phyloP scores from a whole-genome alignment of 1,140 invertebrate species.

The Arion vulgaris region DNA sequence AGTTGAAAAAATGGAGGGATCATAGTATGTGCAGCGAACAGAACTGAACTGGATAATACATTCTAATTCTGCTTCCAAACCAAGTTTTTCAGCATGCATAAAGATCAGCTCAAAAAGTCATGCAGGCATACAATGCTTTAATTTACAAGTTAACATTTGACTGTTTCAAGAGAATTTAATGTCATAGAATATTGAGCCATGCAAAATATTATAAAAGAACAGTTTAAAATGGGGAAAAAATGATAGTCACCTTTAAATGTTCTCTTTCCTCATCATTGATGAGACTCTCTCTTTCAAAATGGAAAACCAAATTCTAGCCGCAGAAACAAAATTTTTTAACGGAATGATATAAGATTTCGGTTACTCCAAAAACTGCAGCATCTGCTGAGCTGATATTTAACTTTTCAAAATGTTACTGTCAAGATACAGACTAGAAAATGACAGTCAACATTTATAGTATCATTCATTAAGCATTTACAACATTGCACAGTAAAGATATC shows the following conservation, averaged over 20 bases:
- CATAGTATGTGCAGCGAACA: too few relatives aligned
- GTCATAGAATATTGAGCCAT: background rate
- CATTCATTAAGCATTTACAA: background rate
- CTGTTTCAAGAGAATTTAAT: background rate
- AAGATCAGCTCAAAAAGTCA: background rate
- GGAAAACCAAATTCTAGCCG: background rate
- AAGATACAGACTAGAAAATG: background rate
- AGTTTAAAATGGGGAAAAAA: background rate
- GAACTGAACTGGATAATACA: too few relatives aligned
- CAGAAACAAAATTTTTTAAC: background rate
- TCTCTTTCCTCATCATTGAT: background rate
- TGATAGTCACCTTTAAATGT: slow-evolving; percentile 14
- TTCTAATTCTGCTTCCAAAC: too few relatives aligned
- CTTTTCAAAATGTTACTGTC: background rate
- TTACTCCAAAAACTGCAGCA: background rate
- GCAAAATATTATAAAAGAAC: background rate
- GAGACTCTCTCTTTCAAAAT: background rate
- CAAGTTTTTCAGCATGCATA: background rate
- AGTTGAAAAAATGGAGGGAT: too few relatives aligned
- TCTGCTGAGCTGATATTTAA: background rate
- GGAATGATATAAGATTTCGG: background rate
- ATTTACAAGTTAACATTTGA: background rate
- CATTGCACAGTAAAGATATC: background rate
- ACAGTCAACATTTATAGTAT: background rate
- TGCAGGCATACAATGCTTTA: background rate